phyloP scores from a whole-genome alignment of 2,113 vertebrate genomes.

The Bucco capensis region DNA sequence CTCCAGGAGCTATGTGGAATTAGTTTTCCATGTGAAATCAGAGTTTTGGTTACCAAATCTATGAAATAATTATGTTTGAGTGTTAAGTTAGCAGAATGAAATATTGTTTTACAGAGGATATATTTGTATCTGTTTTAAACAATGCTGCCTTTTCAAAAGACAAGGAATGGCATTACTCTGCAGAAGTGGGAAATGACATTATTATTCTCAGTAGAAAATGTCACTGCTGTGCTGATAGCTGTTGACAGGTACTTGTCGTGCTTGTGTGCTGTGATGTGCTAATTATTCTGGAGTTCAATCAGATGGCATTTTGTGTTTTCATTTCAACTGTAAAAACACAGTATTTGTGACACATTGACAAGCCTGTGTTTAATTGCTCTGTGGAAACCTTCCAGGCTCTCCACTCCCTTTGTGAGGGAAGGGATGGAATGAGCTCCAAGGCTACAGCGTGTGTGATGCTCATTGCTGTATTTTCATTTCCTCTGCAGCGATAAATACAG shows the following conservation, averaged over 20 bases:
- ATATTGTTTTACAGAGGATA: not conserved
- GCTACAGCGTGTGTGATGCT: not conserved
- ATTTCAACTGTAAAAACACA: constrained; percentile 20
- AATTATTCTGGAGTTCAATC: constrained; percentile 60
- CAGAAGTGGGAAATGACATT: not conserved
- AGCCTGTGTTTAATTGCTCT: constrained; percentile 23
- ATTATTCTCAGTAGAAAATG: constrained; percentile 29
- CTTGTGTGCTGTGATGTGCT: constrained; percentile 45
- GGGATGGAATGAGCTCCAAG: not conserved
- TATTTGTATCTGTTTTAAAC: not conserved
- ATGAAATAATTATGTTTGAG: not conserved
- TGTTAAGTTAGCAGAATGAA: not conserved
- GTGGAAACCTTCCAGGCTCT: not conserved
- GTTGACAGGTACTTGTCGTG: constrained; percentile 46
- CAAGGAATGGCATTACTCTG: not conserved
- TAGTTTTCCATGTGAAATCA: not conserved
- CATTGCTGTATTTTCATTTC: constrained; percentile 1
- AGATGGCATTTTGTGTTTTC: constrained; percentile 59
- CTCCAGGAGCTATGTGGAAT: fast-evolving
- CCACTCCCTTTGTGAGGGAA: not conserved
- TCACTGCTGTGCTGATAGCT: constrained; percentile 39
- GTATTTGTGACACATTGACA: constrained; percentile 44
- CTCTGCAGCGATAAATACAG: not conserved
- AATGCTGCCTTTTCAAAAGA: not conserved
- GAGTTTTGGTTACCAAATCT: not conserved